Conservation (phyloP, 35 echinoderm and acorn worm genomes). For the Patiria miniata region DNA sequence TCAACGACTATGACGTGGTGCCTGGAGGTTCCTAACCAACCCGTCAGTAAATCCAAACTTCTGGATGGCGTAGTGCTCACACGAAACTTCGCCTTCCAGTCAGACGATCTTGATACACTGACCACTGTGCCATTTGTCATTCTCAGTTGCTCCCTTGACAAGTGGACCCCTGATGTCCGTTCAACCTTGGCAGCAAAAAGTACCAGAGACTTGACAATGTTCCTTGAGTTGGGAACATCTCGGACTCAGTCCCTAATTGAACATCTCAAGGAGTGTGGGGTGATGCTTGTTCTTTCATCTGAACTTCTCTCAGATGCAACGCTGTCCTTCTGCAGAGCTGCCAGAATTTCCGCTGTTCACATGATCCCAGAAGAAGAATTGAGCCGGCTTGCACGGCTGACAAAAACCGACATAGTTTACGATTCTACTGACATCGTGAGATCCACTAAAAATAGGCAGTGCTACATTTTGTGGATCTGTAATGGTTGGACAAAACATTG, state of each 20-base stretch:
- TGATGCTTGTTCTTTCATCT: background rate
- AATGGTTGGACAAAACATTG: background rate
- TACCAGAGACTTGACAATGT: background rate
- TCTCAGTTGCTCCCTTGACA: slow-evolving; percentile 5
- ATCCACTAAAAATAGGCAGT: background rate
- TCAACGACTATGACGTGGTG: background rate
- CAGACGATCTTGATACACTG: background rate
- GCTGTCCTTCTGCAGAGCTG: background rate
- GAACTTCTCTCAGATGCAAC: slow-evolving; percentile 23
- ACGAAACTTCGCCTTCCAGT: background rate
- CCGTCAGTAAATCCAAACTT: slow-evolving; percentile 2
- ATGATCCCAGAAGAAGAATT: slow-evolving; percentile 31
- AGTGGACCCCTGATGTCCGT: background rate
- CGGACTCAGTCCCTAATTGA: background rate
- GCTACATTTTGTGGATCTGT: slow-evolving; percentile 2
- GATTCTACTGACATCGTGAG: background rate
- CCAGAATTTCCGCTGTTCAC: slow-evolving; percentile 23
- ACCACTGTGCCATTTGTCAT: background rate
- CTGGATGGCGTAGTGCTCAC: background rate
- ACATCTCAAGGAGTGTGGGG: background rate
- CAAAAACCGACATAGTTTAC: slow-evolving; percentile 10
- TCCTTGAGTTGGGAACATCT: slow-evolving; percentile 1
- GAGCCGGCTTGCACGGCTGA: background rate
- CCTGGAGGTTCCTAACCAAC: background rate
- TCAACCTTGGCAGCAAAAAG: background rate